Evolutionary conservation across 2,888 invertebrate species (phyloP).

Genomic region (Euplexia lucipara): DNA sequence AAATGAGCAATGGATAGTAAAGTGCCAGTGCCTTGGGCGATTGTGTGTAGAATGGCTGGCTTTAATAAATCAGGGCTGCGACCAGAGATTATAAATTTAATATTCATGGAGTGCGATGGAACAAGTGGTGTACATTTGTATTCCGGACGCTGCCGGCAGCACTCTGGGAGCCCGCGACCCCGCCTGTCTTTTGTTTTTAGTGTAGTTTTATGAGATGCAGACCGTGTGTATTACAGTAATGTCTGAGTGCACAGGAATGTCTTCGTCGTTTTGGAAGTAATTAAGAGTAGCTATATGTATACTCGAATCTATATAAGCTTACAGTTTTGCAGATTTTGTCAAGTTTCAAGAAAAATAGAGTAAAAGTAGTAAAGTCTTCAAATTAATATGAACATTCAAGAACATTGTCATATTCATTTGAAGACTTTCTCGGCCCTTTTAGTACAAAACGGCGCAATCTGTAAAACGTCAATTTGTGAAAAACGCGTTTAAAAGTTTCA

Average conservation of each 20-base stretch:
- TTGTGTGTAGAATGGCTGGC: constrained; percentile 38
- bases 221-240: constrained; percentile 18
- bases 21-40: constrained; percentile 12
- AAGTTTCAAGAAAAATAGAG: no score
- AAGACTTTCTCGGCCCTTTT: no score
- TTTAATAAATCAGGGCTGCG: constrained; percentile 69
- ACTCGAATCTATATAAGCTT: no score
- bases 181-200: constrained; percentile 54
- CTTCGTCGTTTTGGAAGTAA: neutral
- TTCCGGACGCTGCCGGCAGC: constrained; percentile 32
- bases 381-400: no score
- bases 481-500: no score
- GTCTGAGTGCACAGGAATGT: constrained; percentile 10
- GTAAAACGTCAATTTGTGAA: no score
- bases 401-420: no score
- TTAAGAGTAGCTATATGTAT: no score
- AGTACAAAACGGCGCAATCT: no score
- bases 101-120: constrained; percentile 70
- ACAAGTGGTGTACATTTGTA: constrained; percentile 59
- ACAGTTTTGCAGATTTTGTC: no score
- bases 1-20: constrained; percentile 47
- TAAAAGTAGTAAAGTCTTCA: no score
- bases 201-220: constrained; percentile 38
- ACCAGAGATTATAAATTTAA: constrained; percentile 73
- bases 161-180: constrained; percentile 18